Evolutionary conservation across 2,797 vertebrate species (phyloP), one percentile per base, ranked within the genome.

Genomic region (Pseudochromis fuscus): DNA sequence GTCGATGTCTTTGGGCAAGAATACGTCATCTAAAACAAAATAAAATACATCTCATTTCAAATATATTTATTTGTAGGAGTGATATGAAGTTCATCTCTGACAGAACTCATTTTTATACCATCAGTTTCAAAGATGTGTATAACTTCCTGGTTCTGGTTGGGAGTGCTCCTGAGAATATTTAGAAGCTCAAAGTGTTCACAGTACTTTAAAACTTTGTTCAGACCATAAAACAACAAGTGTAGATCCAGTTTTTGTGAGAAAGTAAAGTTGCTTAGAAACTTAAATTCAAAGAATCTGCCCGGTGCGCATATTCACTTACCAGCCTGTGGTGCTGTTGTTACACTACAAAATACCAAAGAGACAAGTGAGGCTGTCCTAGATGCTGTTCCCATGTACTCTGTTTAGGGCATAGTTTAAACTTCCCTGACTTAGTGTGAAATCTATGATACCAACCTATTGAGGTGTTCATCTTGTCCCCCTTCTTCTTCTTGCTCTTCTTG

Each of bases 1-100:
- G 87, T 99, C 98, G 21, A 99, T 98, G 88, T 99, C 98, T 96
- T 99, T 99, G 89, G 98, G 98, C 78, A 99, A 94, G 92, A 99
- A 99, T 35, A 99, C 98, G 35, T 99, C 98, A 92, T 99, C 98
- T 99, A 46, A 65, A 85, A 88, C 12, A 8, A 80, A 56, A 65
- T 0, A 7, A 52, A 18, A 71, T 2, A 21, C 61, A 60, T 24
- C 0, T 10, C 1, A 61, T 62, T 63, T 49, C 7, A 24, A 24
- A 57, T 30, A 3, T 28, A 16, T 16, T 28, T 18, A 37, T 45
- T 51, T 56, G 11, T 12, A 30, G 1, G 38, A 38, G 19, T 13
- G 16, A 8, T 27, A 9, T 51, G 9, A 45, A 61, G 12, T 18
- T 12, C 1, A 27, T 40, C 0, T 40, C 7, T 28, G 18, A 52